Evolutionary conservation across 2,888 invertebrate genomes (phyloP), one percentile per base, ranked within the genome.

Genomic region (Ganaspis brasiliensis): DNA sequence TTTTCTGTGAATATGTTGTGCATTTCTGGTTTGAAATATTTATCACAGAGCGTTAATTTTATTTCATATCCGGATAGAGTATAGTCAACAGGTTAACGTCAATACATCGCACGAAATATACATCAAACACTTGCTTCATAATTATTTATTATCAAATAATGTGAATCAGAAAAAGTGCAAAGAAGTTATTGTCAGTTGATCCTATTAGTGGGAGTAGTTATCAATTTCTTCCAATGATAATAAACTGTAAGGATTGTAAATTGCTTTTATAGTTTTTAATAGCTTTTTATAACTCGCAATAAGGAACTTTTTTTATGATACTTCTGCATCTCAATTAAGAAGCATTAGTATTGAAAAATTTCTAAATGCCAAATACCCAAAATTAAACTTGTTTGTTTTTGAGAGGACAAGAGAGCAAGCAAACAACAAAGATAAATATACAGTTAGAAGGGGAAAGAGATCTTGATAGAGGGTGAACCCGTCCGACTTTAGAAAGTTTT

Each of bases 401-500:
- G 31, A 35, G 12, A n/a, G 49, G 49, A n/a, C n/a, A 49, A 71
- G 40, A 24, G 26, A 24, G 26, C 45, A 37, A 49, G 40, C 21
- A 12, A 26, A 21, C n/a, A 67, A 26, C 21, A n/a, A 71, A 16
- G 12, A 61, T 19, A 37, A 37, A 35, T n/a, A 35, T 10, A 35
- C 14, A 57, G 37, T 10, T 35, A 61, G 35, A 19, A 4, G 16
- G 61, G 19, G 61, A 61, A 61, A 63, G 63, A 67, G 21, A 45
- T 1, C n/a, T 21, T 37, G 45, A 21, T 40, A 21, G 40, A 2
- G 63, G 40, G 45, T 67, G 45, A 67, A 40, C 6, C 24, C 45
- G 24, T 67, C 24, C 24, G 67, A 49, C 45, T 26, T 40, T 49
- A n/a, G 26, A 52, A 67, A 67, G 67, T 67, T 67, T 67, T 67